Conservation (phyloP, 2,888 invertebrate genomes). For the Eutolmus rufibarbis region DNA sequence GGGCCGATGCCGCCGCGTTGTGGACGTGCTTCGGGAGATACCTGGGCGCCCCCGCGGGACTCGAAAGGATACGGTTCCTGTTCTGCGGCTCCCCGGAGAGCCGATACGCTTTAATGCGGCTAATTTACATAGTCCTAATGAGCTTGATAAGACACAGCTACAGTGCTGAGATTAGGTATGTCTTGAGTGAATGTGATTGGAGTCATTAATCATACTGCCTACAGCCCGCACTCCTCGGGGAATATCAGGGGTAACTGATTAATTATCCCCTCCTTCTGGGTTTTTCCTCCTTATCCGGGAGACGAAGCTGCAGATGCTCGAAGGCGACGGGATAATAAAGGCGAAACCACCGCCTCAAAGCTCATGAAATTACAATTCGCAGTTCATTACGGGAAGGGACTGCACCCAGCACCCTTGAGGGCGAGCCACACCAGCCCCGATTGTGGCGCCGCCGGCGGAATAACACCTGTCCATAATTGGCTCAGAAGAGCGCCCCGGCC, state of each 20-base stretch:
- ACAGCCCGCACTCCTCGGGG: not conserved
- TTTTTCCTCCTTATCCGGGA: not conserved
- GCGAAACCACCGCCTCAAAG: not conserved
- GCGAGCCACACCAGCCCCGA: not conserved
- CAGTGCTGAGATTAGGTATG: not conserved
- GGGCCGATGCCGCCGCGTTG: not conserved
- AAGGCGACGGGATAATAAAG: not conserved
- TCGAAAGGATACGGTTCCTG: not conserved
- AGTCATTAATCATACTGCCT: not conserved
- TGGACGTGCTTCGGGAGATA: not conserved
- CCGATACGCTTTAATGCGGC: not conserved
- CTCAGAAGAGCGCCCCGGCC: not conserved
- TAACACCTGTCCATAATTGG: conserved; percentile 15
- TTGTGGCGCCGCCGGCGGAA: not conserved
- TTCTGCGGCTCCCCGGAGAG: not conserved
- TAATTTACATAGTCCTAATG: not conserved
- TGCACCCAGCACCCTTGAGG: not conserved
- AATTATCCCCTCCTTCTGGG: not conserved
- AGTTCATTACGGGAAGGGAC: not conserved
- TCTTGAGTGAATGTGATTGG: not conserved
- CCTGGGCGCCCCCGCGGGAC: not conserved
- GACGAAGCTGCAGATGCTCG: not conserved
- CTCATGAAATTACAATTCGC: not conserved
- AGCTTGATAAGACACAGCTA: not conserved
- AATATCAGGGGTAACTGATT: not conserved